Evolutionary conservation across 2,113 vertebrate species (phyloP).

Genomic region (Oncorhynchus tshawytscha): DNA sequence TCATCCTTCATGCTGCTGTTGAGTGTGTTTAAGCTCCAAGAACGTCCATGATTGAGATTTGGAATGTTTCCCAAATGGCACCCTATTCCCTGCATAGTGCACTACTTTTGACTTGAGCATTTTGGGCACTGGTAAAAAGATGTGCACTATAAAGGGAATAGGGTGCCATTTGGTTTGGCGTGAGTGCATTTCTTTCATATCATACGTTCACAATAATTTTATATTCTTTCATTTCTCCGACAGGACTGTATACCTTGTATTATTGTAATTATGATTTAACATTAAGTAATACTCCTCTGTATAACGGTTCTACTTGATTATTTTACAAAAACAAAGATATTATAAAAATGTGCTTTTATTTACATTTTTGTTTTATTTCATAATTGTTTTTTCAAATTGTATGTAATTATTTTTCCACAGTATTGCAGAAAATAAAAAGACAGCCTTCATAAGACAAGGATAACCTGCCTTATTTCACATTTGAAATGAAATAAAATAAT

Average conservation of each 20-base stretch:
- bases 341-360: slow-evolving; percentile 56
- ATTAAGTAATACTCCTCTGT: slow-evolving; percentile 1
- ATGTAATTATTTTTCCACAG: slow-evolving; percentile 80
- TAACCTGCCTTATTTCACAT: slow-evolving; percentile 10
- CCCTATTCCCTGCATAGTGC: too few relatives aligned
- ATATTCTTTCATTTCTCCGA: slow-evolving; percentile 42
- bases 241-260: slow-evolving; percentile 22
- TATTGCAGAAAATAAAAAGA: slow-evolving; percentile 69
- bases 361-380: slow-evolving; percentile 41
- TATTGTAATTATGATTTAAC: slow-evolving; percentile 34
- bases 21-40: slow-evolving; percentile 22
- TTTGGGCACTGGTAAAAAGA: background rate
- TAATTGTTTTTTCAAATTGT: slow-evolving; percentile 58
- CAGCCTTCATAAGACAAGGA: slow-evolving; percentile 64
- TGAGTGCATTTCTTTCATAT: slow-evolving; percentile 31
- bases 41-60: background rate
- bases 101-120: too few relatives aligned
- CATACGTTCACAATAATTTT: slow-evolving; percentile 24
- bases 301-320: slow-evolving; percentile 49
- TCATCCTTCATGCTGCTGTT: slow-evolving; percentile 42
- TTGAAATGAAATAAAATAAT: background rate
- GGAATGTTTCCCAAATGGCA: background rate
- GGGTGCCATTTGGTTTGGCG: background rate
- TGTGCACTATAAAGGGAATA: background rate
- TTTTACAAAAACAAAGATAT: slow-evolving; percentile 59